Evolutionary conservation across 2,888 invertebrate genomes (phyloP).

Genomic region (Drosophila meridiana): DNA sequence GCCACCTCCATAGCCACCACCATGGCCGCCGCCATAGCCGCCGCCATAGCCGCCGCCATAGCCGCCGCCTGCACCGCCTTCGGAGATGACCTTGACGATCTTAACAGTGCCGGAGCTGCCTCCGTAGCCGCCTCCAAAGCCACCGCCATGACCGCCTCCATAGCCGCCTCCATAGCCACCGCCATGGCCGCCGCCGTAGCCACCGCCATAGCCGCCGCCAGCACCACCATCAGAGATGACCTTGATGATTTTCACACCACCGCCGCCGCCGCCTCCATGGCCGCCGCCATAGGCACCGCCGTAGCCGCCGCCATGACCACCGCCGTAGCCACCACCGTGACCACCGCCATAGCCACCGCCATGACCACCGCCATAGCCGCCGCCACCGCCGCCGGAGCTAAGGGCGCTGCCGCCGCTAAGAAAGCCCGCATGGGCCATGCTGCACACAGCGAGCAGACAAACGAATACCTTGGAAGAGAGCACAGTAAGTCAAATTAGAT

Average conservation of each 20-base stretch:
- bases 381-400: conserved; percentile 58
- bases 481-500: conserved; percentile 16
- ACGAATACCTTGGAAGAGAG: conserved; percentile 66
- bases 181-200: conserved; percentile 35
- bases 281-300: conserved; percentile 23
- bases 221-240: conserved; percentile 41
- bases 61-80: conserved; percentile 48
- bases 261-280: conserved; percentile 24
- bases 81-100: conserved; percentile 41
- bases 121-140: conserved; percentile 19
- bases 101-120: conserved; percentile 39
- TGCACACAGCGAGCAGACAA: conserved; percentile 74
- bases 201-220: conserved; percentile 28
- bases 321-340: conserved; percentile 17
- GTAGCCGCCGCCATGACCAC: conserved; percentile 8
- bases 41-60: conserved; percentile 38
- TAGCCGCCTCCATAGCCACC: conserved; percentile 35
- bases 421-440: conserved; percentile 72
- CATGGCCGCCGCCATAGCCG: conserved; percentile 25
- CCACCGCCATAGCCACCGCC: conserved; percentile 29
- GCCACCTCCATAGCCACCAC: conserved; percentile 26
- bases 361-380: conserved; percentile 36
- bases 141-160: conserved; percentile 34
- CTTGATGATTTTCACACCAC: conserved; percentile 35
- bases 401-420: conserved; percentile 61